Percentiles rank a stretch among this genome's conserved stretches.
Conservation (phyloP, 2,113 vertebrate species). For the Psittacula cyanocephala region DNA sequence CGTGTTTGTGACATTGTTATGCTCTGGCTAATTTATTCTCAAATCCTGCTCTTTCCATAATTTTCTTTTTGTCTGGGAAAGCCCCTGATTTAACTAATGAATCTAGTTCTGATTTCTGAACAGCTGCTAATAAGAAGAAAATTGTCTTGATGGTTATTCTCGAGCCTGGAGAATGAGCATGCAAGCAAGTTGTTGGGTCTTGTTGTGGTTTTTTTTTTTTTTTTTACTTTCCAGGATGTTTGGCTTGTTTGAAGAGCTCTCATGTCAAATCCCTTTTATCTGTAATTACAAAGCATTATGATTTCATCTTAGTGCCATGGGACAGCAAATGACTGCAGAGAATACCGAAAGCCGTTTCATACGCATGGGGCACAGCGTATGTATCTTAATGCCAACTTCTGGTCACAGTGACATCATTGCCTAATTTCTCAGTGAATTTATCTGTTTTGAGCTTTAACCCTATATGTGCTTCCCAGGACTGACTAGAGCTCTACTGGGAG, state of each 20-base stretch:
- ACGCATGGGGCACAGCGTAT: background rate
- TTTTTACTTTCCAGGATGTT: constrained; percentile 32
- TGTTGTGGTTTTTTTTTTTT: background rate
- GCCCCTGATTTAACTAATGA: constrained; percentile 39
- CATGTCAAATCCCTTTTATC: constrained; percentile 31
- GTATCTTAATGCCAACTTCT: background rate
- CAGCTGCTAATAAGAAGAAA: constrained; percentile 60
- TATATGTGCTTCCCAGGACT: background rate
- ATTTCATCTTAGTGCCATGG: constrained; percentile 54
- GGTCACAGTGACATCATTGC: constrained; percentile 30
- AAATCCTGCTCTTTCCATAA: background rate
- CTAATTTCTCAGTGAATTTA: background rate
- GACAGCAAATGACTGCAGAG: constrained; percentile 9
- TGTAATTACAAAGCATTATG: constrained; percentile 47
- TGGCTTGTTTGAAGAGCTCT: constrained; percentile 51
- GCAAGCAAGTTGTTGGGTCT: background rate
- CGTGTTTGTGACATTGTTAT: background rate
- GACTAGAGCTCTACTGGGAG: background rate
- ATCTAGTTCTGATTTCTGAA: constrained; percentile 45
- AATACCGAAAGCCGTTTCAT: background rate
- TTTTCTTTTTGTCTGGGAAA: constrained; percentile 24
- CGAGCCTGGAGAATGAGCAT: background rate
- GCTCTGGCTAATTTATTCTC: background rate
- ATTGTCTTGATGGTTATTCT: constrained; percentile 48
- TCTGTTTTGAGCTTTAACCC: constrained; percentile 25